These are phyloP conservation scores for Ennomos erosarius DNA, from an alignment of 2,888 invertebrate species.

Conservation along the genomic window DNA sequence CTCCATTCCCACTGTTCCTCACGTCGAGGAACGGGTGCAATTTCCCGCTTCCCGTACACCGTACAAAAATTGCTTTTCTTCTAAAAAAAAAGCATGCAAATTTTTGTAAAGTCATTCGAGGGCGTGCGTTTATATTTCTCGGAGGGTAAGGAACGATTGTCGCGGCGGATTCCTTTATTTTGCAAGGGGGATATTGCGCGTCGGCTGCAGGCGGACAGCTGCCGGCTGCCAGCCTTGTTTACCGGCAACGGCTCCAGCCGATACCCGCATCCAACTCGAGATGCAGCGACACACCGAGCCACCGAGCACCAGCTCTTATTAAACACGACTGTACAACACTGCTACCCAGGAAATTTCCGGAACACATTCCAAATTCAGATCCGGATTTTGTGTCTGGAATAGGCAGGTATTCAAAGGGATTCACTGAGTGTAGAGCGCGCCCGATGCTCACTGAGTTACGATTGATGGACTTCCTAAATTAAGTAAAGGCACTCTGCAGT, in stretches of 20 bases:
- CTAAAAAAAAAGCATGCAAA: constrained; percentile 81
- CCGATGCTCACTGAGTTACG: constrained; percentile 19
- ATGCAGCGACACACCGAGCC: constrained; percentile 55
- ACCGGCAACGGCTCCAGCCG: constrained; percentile 60
- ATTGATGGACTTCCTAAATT: constrained; percentile 29
- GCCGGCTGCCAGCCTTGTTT: constrained; percentile 68
- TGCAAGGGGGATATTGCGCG: constrained; percentile 83
- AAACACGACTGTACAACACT: constrained; percentile 50
- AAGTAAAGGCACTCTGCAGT: constrained; percentile 23
- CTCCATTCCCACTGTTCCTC: constrained; percentile 73
- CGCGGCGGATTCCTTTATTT: constrained; percentile 82
- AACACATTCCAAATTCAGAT: constrained; percentile 35
- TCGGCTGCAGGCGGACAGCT: constrained; percentile 77
- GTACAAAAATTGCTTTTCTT: constrained; percentile 84
- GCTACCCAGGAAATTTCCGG: constrained; percentile 27
- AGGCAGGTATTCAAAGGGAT: constrained; percentile 34
- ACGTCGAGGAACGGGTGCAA: constrained; percentile 76
- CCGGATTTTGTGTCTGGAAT: constrained; percentile 35
- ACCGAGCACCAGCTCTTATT: constrained; percentile 54
- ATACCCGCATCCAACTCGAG: constrained; percentile 64
- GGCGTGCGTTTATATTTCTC: constrained; percentile 84
- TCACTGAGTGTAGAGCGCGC: constrained; percentile 22
- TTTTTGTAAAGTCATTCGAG: constrained; percentile 84
- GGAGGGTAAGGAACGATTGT: constrained; percentile 82
- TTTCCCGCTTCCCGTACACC: constrained; percentile 80